These are phyloP conservation scores for Rosalia funebris DNA, from an alignment of 2,888 invertebrate genomes.

Conservation along the genomic window DNA sequence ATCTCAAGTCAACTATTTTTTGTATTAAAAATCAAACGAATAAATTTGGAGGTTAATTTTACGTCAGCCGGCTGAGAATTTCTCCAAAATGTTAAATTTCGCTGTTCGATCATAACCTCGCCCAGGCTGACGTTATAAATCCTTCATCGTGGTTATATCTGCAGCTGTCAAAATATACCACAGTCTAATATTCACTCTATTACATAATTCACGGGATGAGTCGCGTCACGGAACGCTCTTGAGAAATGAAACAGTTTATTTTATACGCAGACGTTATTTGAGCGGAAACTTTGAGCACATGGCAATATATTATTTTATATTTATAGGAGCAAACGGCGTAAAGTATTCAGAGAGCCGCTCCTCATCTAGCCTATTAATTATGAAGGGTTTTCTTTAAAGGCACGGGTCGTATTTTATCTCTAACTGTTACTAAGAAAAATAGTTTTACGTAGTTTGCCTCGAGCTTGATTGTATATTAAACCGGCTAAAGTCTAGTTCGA, in stretches of 20 bases:
- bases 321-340: background rate
- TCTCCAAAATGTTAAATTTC: too few relatives aligned
- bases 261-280: background rate
- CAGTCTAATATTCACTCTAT: background rate
- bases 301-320: background rate
- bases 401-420: too few relatives aligned
- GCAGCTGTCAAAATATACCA: slow-evolving; percentile 17
- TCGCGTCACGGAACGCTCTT: background rate
- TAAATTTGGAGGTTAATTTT: too few relatives aligned
- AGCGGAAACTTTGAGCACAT: background rate
- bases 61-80: too few relatives aligned
- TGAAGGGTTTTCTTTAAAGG: background rate
- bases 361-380: background rate
- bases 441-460: too few relatives aligned
- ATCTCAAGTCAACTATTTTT: too few relatives aligned
- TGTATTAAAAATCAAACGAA: too few relatives aligned
- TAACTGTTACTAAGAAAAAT: too few relatives aligned
- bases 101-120: too few relatives aligned
- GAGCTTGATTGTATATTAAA: too few relatives aligned
- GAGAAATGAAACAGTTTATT: slow-evolving; percentile 4
- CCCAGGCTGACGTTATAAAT: slow-evolving; percentile 4
- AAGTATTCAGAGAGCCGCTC: background rate
- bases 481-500: too few relatives aligned
- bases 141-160: slow-evolving; percentile 11
- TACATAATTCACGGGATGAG: background rate